Base-by-base conservation (phyloP, 2,888 invertebrate genomes). In the Coelinius sp. region DNA sequence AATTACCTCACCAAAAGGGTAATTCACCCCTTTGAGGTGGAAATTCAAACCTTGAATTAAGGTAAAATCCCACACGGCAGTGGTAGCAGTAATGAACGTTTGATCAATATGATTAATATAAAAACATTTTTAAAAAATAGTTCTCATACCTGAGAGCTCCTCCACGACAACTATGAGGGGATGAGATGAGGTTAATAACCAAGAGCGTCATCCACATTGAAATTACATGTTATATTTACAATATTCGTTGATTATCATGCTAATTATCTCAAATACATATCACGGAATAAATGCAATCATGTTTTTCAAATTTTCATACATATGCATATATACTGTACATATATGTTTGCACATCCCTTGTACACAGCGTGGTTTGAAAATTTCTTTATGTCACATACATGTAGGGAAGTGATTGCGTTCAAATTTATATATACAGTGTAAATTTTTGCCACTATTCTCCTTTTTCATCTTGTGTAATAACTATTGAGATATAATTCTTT, bases 191-290 rank as follows among this genome's bases (percentile, higher is more conserved):
- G 82, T 85, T 81, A 84, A 82, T 77, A 80, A 81, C 80, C 78
- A n/a, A 41, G 79, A 76, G 76, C 77, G 78, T 78, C 77, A 79
- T 85, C 81, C 81, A 86, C 85, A 86, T 86, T 86, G 78, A 86
- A 83, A 84, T 85, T 82, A 84, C 84, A 85, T 80, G 82, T 83
- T 85, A 83, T 86, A 87, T 86, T 86, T 86, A 86, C 86, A 86
- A 75, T 76, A 83, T 82, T 83, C 74, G 75, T 77, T 74, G 76
- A 76, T 72, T 76, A 77, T 77, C 75, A 77, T 78, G 76, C 78
- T 72, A 71, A 38, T 65, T 44, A 65, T 44, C 35, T 69, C 56
- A 56, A 25, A 59, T 27, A 59, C 17, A 14, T 56, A 35, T 20
- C 12, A 59, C 35, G 14, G 31, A 59, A 59, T 59, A 20, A 59